phyloP scores from a whole-genome alignment of 1,140 invertebrate genomes.

The Bathynomus jamesi region DNA sequence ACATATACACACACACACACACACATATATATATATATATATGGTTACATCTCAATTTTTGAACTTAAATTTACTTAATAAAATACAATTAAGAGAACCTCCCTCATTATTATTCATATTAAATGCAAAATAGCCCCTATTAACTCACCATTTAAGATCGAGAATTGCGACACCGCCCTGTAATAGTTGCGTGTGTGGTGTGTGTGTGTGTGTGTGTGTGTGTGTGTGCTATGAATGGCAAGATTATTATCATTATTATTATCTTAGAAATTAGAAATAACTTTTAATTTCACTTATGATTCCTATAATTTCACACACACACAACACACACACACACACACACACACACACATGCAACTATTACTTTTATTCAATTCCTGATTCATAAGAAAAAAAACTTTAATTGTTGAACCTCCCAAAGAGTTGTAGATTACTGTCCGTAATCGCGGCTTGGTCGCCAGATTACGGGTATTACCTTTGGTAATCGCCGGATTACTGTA shows the following conservation, averaged over 20 bases:
- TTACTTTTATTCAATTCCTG: too few relatives aligned
- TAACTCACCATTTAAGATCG: too few relatives aligned
- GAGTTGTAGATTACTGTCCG: not conserved
- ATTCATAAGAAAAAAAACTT: too few relatives aligned
- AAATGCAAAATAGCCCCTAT: too few relatives aligned
- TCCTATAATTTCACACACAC: not conserved
- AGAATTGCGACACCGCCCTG: too few relatives aligned
- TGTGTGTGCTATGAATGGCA: too few relatives aligned
- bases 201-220: too few relatives aligned
- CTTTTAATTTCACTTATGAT: too few relatives aligned
- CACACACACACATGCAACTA: not conserved
- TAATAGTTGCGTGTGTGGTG: too few relatives aligned
- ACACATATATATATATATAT: not conserved
- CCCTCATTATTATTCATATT: not conserved
- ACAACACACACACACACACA: not conserved
- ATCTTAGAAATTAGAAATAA: too few relatives aligned
- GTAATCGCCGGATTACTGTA: not conserved
- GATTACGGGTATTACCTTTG: not conserved
- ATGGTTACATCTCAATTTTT: not conserved
- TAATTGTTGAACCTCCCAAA: not conserved
- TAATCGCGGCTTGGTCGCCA: not conserved
- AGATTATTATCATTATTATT: too few relatives aligned
- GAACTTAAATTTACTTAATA: not conserved
- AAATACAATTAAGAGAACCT: not conserved
- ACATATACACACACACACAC: not conserved